Conservation (phyloP, 2,888 invertebrate species). For the Zeuzera pyrina region DNA sequence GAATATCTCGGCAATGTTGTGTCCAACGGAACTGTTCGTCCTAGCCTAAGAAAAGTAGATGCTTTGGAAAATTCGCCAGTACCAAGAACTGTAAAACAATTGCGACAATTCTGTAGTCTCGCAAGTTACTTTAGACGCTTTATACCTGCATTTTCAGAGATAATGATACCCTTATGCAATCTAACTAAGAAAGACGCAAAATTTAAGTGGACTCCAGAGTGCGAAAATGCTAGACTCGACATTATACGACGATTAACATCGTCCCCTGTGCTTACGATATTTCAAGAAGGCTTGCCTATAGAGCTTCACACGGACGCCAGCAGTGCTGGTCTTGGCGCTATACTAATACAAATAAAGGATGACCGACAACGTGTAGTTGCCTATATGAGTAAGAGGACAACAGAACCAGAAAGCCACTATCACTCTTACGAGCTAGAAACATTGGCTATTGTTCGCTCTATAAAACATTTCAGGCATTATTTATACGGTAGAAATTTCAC, state of each 20-base stretch:
- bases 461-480: not conserved
- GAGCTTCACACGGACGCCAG: slow-evolving; percentile 17
- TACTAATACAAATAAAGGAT: slow-evolving; percentile 9
- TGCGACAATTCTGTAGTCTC: slow-evolving; percentile 20
- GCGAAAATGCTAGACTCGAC: slow-evolving; percentile 18
- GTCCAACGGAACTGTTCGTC: slow-evolving; percentile 15
- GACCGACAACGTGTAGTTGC: not conserved
- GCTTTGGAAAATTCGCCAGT: slow-evolving; percentile 13
- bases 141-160: slow-evolving; percentile 18
- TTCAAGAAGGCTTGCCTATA: slow-evolving; percentile 8
- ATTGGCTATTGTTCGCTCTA: slow-evolving; percentile 5
- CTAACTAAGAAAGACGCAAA: slow-evolving; percentile 19
- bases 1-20: slow-evolving; percentile 18
- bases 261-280: slow-evolving; percentile 16
- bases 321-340: slow-evolving; percentile 10
- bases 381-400: slow-evolving; percentile 10
- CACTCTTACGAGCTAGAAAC: slow-evolving; percentile 12
- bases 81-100: slow-evolving; percentile 15
- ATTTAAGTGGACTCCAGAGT: slow-evolving; percentile 22
- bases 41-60: slow-evolving; percentile 14
- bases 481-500: slow-evolving; percentile 9
- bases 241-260: slow-evolving; percentile 15
- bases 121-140: slow-evolving; percentile 23
- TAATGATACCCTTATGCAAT: slow-evolving; percentile 19
- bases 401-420: slow-evolving; percentile 6